A percentile compares a stretch with the other conserved stretches of the same genome.
These are phyloP conservation scores for Drosophila paranaensis DNA, from an alignment of 2,888 invertebrate genomes.

Conservation along the genomic window DNA sequence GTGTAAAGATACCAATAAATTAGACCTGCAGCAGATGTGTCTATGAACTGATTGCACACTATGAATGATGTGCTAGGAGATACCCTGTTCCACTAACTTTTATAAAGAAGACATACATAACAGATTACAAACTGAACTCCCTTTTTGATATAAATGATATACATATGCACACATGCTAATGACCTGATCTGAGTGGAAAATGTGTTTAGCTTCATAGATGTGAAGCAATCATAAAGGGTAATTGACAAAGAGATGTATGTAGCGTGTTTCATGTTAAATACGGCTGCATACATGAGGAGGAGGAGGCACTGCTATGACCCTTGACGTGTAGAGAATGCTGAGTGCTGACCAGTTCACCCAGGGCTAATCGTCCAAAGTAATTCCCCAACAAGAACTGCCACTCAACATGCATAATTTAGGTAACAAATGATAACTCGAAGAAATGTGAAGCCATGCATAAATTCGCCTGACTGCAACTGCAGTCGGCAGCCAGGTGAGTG, in stretches of 20 bases:
- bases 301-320: constrained; percentile 18
- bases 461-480: constrained; percentile 53
- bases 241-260: constrained; percentile 26
- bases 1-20: too few species aligned
- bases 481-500: constrained; percentile 43
- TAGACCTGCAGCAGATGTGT: too few species aligned
- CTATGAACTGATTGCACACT: too few species aligned
- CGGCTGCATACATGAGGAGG: neutral
- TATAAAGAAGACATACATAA: too few species aligned
- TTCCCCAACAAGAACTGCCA: constrained; percentile 72
- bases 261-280: neutral
- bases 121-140: too few species aligned
- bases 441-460: constrained; percentile 84
- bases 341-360: constrained; percentile 58
- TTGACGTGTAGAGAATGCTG: constrained; percentile 20
- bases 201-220: neutral
- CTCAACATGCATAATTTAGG: constrained; percentile 79
- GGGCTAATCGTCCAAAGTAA: constrained; percentile 75
- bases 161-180: neutral
- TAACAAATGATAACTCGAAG: constrained; percentile 82
- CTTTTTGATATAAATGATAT: too few species aligned
- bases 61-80: neutral
- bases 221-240: constrained; percentile 13
- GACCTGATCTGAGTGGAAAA: too few species aligned
- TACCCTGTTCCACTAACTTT: neutral